Conservation (phyloP, 92 coral and sea anemone genomes). For the Zoanthus sansibaricus region DNA sequence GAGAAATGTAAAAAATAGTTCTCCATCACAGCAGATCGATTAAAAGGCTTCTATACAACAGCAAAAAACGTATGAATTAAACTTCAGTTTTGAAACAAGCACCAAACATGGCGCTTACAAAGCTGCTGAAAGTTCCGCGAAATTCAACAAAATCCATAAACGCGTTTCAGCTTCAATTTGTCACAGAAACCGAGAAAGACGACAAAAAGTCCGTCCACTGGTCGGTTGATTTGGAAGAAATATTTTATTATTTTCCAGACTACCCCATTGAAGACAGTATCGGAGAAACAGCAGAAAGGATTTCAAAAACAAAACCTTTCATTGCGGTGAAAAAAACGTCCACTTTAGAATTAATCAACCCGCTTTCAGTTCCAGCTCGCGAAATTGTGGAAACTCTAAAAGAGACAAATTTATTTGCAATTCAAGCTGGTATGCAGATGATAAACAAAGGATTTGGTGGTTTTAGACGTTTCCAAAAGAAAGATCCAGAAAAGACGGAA, state of each 20-base stretch:
- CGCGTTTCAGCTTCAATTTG: neutral
- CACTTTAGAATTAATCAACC: neutral
- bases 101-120: conserved; percentile 2
- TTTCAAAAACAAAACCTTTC: neutral
- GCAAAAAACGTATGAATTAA: neutral
- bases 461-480: conserved; percentile 12
- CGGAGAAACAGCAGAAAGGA: neutral
- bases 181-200: neutral
- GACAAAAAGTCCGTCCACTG: neutral
- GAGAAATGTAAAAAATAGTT: too few relatives aligned
- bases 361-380: neutral
- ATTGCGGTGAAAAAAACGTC: neutral
- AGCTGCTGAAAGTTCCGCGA: neutral
- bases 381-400: conserved; percentile 10
- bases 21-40: neutral
- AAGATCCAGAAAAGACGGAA: conserved; percentile 4
- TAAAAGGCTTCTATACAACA: neutral
- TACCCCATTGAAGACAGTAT: neutral
- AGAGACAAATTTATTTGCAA: neutral
- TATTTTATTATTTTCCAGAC: conserved; percentile 6
- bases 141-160: neutral
- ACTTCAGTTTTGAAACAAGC: neutral
- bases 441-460: neutral
- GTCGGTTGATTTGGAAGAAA: conserved; percentile 13
- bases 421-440: conserved; percentile 14